Conservation (phyloP, 2,888 invertebrate genomes). For the Pherbina coryleti region DNA sequence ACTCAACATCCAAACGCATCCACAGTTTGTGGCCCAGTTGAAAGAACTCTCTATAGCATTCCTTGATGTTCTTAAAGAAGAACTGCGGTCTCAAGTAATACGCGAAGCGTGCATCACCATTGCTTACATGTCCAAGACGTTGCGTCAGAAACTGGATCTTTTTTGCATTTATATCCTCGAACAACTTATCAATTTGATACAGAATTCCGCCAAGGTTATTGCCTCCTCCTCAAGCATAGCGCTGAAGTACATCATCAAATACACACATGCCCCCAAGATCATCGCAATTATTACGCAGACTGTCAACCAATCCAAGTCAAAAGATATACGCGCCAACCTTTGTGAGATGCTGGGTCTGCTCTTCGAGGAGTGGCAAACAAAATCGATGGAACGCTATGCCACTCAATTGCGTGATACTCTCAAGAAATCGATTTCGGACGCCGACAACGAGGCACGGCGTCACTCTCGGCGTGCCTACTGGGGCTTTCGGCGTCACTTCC, state of each 20-base stretch:
- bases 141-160: slow-evolving; percentile 87
- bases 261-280: slow-evolving; percentile 84
- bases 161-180: slow-evolving; percentile 87
- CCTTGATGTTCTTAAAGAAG: slow-evolving; percentile 86
- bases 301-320: slow-evolving; percentile 86
- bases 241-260: slow-evolving; percentile 87
- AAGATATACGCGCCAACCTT: slow-evolving; percentile 84
- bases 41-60: slow-evolving; percentile 86
- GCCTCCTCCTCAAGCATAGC: slow-evolving; percentile 89
- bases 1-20: slow-evolving; percentile 80
- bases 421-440: slow-evolving; percentile 89
- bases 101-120: slow-evolving; percentile 96
- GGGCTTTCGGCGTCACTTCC: slow-evolving; percentile 91
- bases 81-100: slow-evolving; percentile 85
- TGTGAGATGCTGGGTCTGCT: slow-evolving; percentile 88
- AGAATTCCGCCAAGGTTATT: slow-evolving; percentile 96
- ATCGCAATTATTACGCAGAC: slow-evolving; percentile 83
- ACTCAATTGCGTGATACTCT: slow-evolving; percentile 84
- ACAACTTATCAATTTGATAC: slow-evolving; percentile 88
- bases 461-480: slow-evolving; percentile 83
- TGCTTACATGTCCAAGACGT: slow-evolving; percentile 88
- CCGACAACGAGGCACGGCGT: slow-evolving; percentile 90
- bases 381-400: slow-evolving; percentile 85
- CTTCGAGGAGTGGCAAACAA: slow-evolving; percentile 88
- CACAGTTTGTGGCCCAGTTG: slow-evolving; percentile 79